Evolutionary conservation across 2,797 vertebrate species (phyloP).

Genomic region (Tokudaia muenninki): DNA sequence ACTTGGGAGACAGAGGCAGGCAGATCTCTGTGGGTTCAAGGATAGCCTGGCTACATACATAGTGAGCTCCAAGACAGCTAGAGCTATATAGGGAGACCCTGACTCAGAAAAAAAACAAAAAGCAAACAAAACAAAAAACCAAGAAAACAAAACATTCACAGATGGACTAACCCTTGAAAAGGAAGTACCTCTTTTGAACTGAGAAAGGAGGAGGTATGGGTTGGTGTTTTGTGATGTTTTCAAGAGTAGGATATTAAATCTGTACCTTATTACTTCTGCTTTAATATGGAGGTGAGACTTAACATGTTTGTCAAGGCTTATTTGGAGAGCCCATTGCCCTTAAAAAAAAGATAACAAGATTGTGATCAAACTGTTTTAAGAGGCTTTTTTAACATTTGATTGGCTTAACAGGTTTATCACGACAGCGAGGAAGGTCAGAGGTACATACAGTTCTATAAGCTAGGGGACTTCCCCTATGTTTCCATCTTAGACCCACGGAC

Average conservation of each 20-base stretch:
- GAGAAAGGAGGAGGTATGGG: background rate
- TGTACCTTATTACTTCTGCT: slow-evolving; percentile 32
- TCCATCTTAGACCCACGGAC: slow-evolving; percentile 99
- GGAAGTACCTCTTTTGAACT: slow-evolving; percentile 43
- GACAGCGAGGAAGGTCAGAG: slow-evolving; percentile 99
- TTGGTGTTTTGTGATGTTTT: background rate
- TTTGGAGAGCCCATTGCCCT: slow-evolving; percentile 53
- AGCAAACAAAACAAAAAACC: background rate
- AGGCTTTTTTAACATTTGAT: slow-evolving; percentile 20
- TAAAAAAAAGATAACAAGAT: background rate
- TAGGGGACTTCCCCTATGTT: slow-evolving; percentile 99
- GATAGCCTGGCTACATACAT: background rate
- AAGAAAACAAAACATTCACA: background rate
- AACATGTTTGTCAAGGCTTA: background rate
- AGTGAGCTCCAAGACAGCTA: background rate
- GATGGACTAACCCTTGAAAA: slow-evolving; percentile 38
- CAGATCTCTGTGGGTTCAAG: background rate
- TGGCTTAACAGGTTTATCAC: slow-evolving; percentile 95
- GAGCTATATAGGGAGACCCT: background rate
- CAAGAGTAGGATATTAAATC: slow-evolving; percentile 19
- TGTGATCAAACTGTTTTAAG: background rate
- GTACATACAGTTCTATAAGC: slow-evolving; percentile 99
- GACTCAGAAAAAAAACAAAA: background rate
- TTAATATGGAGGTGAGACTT: background rate
- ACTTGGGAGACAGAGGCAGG: background rate